Evolutionary conservation across 92 coral and sea anemone species (phyloP), one percentile per base, ranked within the genome.

Genomic region (Porites evermanni): DNA sequence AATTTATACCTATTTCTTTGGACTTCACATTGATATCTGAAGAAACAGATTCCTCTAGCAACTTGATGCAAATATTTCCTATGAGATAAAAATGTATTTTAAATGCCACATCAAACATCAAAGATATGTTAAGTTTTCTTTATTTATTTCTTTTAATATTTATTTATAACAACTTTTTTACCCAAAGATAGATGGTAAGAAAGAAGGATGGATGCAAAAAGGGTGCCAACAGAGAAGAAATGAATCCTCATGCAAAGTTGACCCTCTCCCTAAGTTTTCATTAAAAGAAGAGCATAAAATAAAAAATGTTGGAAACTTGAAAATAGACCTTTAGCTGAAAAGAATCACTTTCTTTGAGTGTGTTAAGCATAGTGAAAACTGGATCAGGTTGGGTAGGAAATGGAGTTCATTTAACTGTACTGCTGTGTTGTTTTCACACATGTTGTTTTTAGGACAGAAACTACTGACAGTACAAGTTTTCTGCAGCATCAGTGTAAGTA

Each of bases 51-150:
- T 85, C 74, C 75, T 92, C 86, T 8, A 85, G 54, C 1, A 13
- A 70, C 86, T 84, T 80, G 74, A 77, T 38, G 26, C 20, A 51
- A 19, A 86, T 70, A 67, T 81, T 66, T 52, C 92, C 95, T 85
- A 60, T 13, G 51, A 61, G 64, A 64, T 11, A 8, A 56, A 52
- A 16, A 51, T 21, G 51, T 26, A 23, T 1, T 1, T 8, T 52
- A n/a, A n/a, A 74, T 6, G 59, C 7, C 21, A 44, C 1, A 32
- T 12, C 10, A 16, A 16, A 14, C 11, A n/a, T 38, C 77, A 5
- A 54, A 72, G 53, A 6, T 9, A 13, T 11, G 61, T 14, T 29
- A 29, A 2, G 32, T 29, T 29, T 29, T 29, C 32, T 2, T 29
- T 29, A 0, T 29, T 29, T 29, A 2, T 3, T 29, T 29, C 3